Evolutionary conservation across 1,140 invertebrate genomes (phyloP), one percentile per base, ranked within the genome.

Genomic region (Matsumurasca onukii): DNA sequence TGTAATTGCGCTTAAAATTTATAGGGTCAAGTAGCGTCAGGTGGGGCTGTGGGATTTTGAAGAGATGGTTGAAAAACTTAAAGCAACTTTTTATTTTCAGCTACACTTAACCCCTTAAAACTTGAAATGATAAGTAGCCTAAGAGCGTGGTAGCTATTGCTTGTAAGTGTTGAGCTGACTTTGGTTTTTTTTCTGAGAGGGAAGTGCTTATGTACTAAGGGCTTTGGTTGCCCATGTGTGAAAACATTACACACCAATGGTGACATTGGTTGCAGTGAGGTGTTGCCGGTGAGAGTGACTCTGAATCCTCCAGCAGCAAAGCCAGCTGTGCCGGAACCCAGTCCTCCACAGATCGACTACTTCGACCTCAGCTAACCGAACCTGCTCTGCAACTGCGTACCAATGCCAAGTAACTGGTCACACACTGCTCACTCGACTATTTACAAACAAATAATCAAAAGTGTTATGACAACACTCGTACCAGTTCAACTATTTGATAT

Each of bases 321-420:
- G 49, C n/a, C 49, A 5, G 3, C 49, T 12, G 49, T 20, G n/a
- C n/a, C 49, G 3, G 49, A 51, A 9, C n/a, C n/a, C n/a, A n/a
- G n/a, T n/a, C 5, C 49, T 51, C 49, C 49, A 17, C 5, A 5
- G n/a, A 51, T 51, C 3, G 49, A 51, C 49, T 51, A 51, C 24
- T 51, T 51, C n/a, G 49, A 51, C 49, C 24, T 20, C 49, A 51
- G 24, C 49, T n/a, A n/a, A n/a, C n/a, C n/a, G n/a, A n/a, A n/a
- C n/a, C n/a, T n/a, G n/a, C n/a, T n/a, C n/a, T n/a, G n/a, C n/a
- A n/a, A n/a, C n/a, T n/a, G n/a, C n/a, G n/a, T n/a, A n/a, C n/a
- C n/a, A n/a, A n/a, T n/a, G n/a, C n/a, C n/a, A n/a, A n/a, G n/a
- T n/a, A n/a, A n/a, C n/a, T n/a, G n/a, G n/a, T n/a, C n/a, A n/a